A percentile compares a stretch with the other conserved stretches of the same genome.
These are phyloP conservation scores for Diphyllodes magnificus DNA, from an alignment of 2,113 vertebrate species.

Conservation along the genomic window DNA sequence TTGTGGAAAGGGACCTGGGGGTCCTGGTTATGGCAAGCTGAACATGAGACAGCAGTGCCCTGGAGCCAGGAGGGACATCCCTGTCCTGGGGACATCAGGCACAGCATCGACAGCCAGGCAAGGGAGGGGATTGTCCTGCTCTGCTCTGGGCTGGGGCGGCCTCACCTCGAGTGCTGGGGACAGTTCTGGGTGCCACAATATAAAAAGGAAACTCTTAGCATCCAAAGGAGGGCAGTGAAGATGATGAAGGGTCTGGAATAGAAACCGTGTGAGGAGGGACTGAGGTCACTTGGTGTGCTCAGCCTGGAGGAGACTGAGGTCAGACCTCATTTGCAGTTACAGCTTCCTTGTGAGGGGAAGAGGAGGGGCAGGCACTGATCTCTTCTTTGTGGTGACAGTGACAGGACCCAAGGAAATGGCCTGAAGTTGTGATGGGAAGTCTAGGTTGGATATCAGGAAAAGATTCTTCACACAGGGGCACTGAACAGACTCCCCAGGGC, in stretches of 20 bases:
- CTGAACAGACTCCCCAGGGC: not conserved
- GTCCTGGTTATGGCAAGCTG: not conserved
- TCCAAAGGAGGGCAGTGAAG: not conserved
- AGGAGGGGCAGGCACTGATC: not conserved
- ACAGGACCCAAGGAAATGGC: not conserved
- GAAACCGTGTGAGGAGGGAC: accelerated
- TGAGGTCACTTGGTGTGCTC: not conserved
- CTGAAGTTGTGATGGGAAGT: not conserved
- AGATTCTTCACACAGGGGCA: not conserved
- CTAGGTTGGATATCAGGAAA: not conserved
- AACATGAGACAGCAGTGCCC: not conserved
- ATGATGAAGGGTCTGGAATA: not conserved
- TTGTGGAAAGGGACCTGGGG: not conserved
- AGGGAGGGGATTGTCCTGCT: not conserved
- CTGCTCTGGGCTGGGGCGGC: accelerated
- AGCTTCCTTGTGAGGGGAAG: accelerated
- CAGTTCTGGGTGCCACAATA: not conserved
- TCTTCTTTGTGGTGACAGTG: not conserved
- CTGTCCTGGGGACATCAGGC: not conserved
- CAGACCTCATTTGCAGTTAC: accelerated
- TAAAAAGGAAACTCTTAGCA: not conserved
- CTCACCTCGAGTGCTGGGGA: not conserved
- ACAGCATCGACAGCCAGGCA: accelerated
- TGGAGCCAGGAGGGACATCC: not conserved
- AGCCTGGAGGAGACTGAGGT: not conserved